A percentile compares a stretch with the other conserved stretches of the same genome.
Evolutionary conservation across 1,140 invertebrate species (phyloP).

Genomic region (Theocolax elegans): DNA sequence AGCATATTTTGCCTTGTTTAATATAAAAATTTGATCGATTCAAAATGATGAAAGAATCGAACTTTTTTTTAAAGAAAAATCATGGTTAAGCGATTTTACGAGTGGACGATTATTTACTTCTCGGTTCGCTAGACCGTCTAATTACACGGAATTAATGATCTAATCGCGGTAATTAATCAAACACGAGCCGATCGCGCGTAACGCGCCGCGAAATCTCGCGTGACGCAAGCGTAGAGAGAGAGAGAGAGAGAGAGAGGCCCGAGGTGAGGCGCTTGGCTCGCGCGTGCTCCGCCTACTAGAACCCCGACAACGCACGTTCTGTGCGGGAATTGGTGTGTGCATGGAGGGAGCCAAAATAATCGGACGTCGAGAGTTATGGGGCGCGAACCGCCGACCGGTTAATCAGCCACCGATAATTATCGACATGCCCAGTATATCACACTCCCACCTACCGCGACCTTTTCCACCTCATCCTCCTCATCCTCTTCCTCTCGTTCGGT

Average conservation of each 20-base stretch:
- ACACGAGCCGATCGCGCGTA: conserved; percentile 21
- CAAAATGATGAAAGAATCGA: too few relatives aligned
- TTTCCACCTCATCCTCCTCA: conserved; percentile 39
- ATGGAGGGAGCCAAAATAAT: conserved; percentile 62
- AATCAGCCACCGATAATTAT: conserved; percentile 70
- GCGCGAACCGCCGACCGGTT: conserved; percentile 67
- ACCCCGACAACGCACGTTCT: too few relatives aligned
- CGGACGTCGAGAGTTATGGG: conserved; percentile 67
- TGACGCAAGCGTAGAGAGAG: too few relatives aligned
- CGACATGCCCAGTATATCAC: conserved; percentile 67
- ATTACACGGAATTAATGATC: conserved; percentile 44
- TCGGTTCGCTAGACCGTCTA: conserved; percentile 21
- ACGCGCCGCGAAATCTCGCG: conserved; percentile 18
- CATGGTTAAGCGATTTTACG: too few relatives aligned
- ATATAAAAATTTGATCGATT: too few relatives aligned
- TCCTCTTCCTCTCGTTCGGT: conserved; percentile 27
- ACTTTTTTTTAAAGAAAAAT: too few relatives aligned
- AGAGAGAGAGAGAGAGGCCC: too few relatives aligned
- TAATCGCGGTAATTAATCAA: conserved; percentile 43
- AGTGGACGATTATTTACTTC: conserved; percentile 25
- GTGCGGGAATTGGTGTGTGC: conserved; percentile 61
- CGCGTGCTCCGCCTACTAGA: conserved; percentile 18
- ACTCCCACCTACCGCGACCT: conserved; percentile 52
- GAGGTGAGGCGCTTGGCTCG: not conserved
- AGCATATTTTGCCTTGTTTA: too few relatives aligned